A percentile compares a stretch with the other conserved stretches of the same genome.
Evolutionary conservation across 92 coral and sea anemone genomes (phyloP).

Genomic region (Porites cylindrica): DNA sequence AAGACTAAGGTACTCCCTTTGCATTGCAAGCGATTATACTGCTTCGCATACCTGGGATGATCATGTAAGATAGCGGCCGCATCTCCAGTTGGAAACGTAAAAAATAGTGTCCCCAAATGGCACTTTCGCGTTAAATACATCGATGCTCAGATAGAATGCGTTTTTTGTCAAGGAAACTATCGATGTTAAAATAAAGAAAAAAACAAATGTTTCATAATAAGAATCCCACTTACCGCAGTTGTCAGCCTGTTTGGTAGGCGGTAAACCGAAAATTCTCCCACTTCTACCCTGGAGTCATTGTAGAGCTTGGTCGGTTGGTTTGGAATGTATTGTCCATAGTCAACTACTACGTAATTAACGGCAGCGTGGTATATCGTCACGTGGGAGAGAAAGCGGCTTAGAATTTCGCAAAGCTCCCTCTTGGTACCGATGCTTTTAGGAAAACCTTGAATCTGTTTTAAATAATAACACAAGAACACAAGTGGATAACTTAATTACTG

Average conservation of each 20-base stretch:
- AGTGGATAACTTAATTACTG: background rate
- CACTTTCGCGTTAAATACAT: too few species aligned
- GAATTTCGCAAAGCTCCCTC: conserved; percentile 31
- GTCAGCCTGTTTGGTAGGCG: conserved; percentile 46
- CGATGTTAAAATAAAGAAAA: too few species aligned
- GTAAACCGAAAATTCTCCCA: conserved; percentile 41
- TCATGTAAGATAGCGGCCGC: too few species aligned
- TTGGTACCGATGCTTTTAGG: conserved; percentile 38
- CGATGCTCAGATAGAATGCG: too few species aligned
- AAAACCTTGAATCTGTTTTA: conserved; percentile 58
- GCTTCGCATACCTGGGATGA: too few species aligned
- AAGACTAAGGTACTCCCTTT: too few species aligned
- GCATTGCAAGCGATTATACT: too few species aligned
- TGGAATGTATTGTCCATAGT: conserved; percentile 52
- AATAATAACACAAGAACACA: background rate
- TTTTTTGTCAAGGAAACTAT: too few species aligned
- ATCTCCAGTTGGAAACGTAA: too few species aligned
- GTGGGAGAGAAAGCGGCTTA: conserved; percentile 50
- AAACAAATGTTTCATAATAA: too few species aligned
- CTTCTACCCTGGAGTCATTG: conserved; percentile 60
- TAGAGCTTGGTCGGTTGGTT: conserved; percentile 64
- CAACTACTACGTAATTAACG: conserved; percentile 39
- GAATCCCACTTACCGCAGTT: conserved; percentile 51
- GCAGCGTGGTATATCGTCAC: conserved; percentile 48
- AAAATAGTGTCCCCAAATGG: too few species aligned